Evolutionary conservation across 2,888 invertebrate genomes (phyloP).

Genomic region (Adineta ricciae): DNA sequence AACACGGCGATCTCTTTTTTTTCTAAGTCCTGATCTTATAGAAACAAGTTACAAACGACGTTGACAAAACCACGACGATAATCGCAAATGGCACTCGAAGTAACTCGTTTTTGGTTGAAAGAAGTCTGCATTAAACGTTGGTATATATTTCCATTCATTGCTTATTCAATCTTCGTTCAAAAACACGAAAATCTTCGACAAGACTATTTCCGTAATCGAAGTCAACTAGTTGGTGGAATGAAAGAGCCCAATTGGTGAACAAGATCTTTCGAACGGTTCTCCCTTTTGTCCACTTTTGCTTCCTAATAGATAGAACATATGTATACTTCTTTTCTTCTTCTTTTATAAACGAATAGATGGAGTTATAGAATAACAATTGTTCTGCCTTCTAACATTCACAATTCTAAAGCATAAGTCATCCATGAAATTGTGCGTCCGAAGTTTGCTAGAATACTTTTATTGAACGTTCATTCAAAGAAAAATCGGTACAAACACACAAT

Average conservation of each 20-base stretch:
- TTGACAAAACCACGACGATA: background rate
- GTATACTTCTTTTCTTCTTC: background rate
- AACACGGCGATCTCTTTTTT: background rate
- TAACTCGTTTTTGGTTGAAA: background rate
- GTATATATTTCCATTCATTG: conserved; percentile 10
- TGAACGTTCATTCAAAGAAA: background rate
- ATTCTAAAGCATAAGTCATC: too few relatives aligned
- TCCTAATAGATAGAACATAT: background rate
- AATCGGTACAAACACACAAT: background rate
- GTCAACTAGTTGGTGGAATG: background rate
- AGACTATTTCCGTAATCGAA: background rate
- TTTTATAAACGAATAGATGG: background rate
- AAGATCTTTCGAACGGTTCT: background rate
- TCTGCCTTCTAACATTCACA: too few relatives aligned
- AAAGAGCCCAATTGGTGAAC: background rate
- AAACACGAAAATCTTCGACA: conserved; percentile 5
- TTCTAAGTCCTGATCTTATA: background rate
- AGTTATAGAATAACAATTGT: background rate
- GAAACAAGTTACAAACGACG: background rate
- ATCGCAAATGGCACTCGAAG: background rate
- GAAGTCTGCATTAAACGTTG: background rate
- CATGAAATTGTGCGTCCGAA: too few relatives aligned
- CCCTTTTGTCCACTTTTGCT: background rate
- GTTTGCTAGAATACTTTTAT: too few relatives aligned
- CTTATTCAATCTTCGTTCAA: background rate